Evolutionary conservation across 2,113 vertebrate species (phyloP), one percentile per base, ranked within the genome.

Genomic region (Carettochelys insculpta): DNA sequence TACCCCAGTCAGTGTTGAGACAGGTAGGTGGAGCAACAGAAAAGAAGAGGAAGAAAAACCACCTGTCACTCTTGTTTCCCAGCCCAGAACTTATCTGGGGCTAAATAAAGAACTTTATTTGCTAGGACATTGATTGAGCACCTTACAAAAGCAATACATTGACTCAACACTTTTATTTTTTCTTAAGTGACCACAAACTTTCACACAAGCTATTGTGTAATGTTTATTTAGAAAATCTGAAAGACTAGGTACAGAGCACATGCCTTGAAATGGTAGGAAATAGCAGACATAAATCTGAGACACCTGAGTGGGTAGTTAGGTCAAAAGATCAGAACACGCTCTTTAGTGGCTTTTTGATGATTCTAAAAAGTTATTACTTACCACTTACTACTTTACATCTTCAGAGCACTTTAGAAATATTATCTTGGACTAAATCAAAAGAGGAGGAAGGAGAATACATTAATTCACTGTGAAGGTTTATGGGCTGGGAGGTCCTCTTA

Each of bases 301-400:
- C 52, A 24, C 50, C 8, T 27, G 73, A 75, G 19, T 41, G 4
- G 2, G 2, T 75, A 82, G 82, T 82, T 83, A 92, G 2, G 53
- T 6, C 0, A 7, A 41, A 0, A 79, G 52, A 81, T 52, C 85
- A n/a, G 75, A 80, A 27, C 50, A 47, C 8, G 41, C 73, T 38
- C 6, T 25, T 77, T 47, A 76, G 38, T 31, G 0, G 48, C 71
- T 16, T 12, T 52, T 20, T 75, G 24, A 88, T 50, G 0, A 0
- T 78, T 61, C 34, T 54, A 87, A 13, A 47, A 90, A 25, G 45
- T 54, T 85, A 68, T 87, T 71, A 82, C 54, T 50, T 5, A 6
- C 1, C 6, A 13, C 19, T 27, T 27, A 47, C 13, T 77, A 56
- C 19, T 16, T 90, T 8, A 29, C 1, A 19, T 88, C 80, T 92